Percentiles rank a stretch among this genome's conserved stretches.
Conservation (phyloP, 1,140 invertebrate genomes). For the Drosophila sp. region DNA sequence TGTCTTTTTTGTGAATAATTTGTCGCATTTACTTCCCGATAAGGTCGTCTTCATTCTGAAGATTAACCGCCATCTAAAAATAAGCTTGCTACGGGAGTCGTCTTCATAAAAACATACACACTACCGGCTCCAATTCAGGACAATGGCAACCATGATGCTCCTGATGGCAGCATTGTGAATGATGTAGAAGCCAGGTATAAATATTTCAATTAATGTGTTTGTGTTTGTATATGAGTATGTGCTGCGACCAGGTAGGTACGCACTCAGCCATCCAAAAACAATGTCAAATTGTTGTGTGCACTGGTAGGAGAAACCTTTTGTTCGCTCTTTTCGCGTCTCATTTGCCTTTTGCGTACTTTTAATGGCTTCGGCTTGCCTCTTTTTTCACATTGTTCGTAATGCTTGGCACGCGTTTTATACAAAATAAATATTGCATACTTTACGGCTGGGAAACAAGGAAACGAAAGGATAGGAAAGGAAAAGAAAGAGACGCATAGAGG, state of each 20-base stretch:
- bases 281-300: conserved; percentile 48
- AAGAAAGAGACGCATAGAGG: not conserved
- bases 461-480: conserved; percentile 6
- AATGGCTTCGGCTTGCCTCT: conserved; percentile 60
- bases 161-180: conserved; percentile 20
- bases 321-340: conserved; percentile 46
- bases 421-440: conserved; percentile 81
- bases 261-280: conserved; percentile 30
- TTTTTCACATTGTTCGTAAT: conserved; percentile 53
- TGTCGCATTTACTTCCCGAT: not conserved
- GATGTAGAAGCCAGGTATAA: conserved; percentile 41
- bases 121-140: conserved; percentile 9
- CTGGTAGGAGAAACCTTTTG: conserved; percentile 18
- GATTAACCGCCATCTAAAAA: not conserved
- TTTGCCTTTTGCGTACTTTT: conserved; percentile 53
- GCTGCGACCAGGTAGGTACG: conserved; percentile 7
- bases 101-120: not conserved
- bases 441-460: conserved; percentile 58
- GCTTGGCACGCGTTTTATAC: conserved; percentile 75
- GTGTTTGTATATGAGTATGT: not conserved
- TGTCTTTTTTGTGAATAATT: not conserved
- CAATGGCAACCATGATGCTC: conserved; percentile 6
- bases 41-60: not conserved
- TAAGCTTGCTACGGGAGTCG: conserved; percentile 1
- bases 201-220: conserved; percentile 74